phyloP scores from a whole-genome alignment of 1,140 invertebrate genomes.

The Pomacea maculata region DNA sequence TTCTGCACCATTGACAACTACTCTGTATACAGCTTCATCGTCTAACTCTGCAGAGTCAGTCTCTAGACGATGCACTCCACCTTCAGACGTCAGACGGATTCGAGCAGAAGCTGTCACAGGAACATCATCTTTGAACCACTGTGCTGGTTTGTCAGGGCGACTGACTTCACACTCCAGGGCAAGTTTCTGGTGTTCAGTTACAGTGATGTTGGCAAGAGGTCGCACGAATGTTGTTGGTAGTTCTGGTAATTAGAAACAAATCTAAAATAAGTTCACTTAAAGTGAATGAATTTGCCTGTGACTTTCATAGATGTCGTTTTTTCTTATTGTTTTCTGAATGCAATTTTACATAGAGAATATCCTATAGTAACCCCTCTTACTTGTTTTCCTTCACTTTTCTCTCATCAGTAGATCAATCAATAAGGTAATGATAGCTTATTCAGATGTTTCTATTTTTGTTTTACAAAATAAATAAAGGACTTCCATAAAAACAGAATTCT shows the following conservation, averaged over 20 bases:
- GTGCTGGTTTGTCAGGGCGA: conserved; percentile 78
- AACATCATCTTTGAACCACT: conserved; percentile 85
- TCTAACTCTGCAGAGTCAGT: conserved; percentile 80
- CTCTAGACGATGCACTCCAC: conserved; percentile 69
- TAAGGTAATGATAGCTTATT: neutral
- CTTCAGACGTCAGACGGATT: conserved; percentile 89
- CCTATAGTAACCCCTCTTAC: too few relatives aligned
- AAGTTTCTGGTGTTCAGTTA: conserved; percentile 46
- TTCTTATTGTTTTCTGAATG: too few relatives aligned
- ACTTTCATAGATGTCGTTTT: neutral
- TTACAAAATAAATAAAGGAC: neutral
- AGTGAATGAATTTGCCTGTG: neutral
- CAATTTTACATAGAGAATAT: too few relatives aligned
- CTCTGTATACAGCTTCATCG: conserved; percentile 82
- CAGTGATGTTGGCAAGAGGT: conserved; percentile 51
- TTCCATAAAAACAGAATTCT: neutral
- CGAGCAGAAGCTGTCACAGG: conserved; percentile 73
- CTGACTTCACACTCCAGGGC: conserved; percentile 67
- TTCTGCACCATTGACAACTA: conserved; percentile 31
- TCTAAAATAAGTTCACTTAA: neutral
- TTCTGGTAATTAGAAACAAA: conserved; percentile 36
- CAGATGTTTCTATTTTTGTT: neutral
- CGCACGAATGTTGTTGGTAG: conserved; percentile 52
- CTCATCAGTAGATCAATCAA: neutral
- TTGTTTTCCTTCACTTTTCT: neutral